A percentile compares a stretch with the other conserved stretches of the same genome.
These are phyloP conservation scores for Noturus placidus DNA, from an alignment of 2,113 vertebrate species.

Conservation along the genomic window DNA sequence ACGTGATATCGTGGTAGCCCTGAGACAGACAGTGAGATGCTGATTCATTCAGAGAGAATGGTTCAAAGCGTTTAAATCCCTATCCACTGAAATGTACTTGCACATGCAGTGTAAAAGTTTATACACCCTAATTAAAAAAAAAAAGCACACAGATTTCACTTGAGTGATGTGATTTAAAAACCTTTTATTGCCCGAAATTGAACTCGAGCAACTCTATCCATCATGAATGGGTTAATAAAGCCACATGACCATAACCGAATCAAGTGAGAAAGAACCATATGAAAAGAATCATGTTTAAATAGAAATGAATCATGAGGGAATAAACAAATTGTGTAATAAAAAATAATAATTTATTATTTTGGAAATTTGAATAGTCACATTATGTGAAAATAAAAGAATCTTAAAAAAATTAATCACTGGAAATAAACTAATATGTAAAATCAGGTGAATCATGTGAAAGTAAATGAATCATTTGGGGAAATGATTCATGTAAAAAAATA, in stretches of 20 bases:
- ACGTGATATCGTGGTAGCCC: constrained; percentile 82
- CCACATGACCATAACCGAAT: neutral
- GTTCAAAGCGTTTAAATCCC: too few relatives aligned
- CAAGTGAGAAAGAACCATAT: neutral
- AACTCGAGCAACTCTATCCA: neutral
- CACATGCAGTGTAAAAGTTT: neutral
- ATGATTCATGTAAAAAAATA: too few relatives aligned
- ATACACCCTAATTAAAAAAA: neutral
- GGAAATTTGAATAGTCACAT: too few relatives aligned
- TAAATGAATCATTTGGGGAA: too few relatives aligned
- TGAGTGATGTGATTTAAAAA: neutral
- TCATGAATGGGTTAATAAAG: neutral
- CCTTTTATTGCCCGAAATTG: too few relatives aligned
- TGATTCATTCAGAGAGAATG: neutral
- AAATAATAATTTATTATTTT: too few relatives aligned
- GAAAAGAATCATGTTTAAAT: neutral
- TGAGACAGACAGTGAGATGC: constrained; percentile 51
- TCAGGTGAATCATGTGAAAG: too few relatives aligned
- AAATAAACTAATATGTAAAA: too few relatives aligned
- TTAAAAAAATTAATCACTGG: neutral
- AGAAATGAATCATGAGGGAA: neutral
- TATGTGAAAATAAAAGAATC: too few relatives aligned
- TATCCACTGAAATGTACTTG: neutral
- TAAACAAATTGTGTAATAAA: neutral
- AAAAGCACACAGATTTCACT: too few relatives aligned